Evolutionary conservation across 2,888 invertebrate genomes (phyloP).

Genomic region (Smittia sp.): DNA sequence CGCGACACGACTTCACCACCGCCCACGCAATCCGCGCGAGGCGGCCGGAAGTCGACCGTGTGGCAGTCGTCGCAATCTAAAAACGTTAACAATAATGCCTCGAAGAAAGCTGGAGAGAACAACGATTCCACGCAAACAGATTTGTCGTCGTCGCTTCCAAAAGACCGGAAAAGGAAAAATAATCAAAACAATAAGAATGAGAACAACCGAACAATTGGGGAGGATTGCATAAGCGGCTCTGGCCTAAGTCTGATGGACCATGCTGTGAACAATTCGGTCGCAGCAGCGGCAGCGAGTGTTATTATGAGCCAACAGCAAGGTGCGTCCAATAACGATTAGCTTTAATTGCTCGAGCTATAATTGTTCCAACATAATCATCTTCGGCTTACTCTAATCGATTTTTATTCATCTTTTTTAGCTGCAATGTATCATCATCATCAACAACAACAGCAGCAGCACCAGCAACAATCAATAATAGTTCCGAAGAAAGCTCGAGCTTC

Average conservation of each 20-base stretch:
- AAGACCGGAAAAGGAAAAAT: slow-evolving; percentile 44
- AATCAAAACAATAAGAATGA: slow-evolving; percentile 43
- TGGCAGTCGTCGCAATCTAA: slow-evolving; percentile 46
- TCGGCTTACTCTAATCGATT: no score
- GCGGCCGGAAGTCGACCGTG: slow-evolving; percentile 62
- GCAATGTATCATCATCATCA: slow-evolving; percentile 35
- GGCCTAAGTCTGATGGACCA: slow-evolving; percentile 27
- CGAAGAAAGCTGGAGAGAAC: slow-evolving; percentile 43
- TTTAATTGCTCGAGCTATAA: not conserved
- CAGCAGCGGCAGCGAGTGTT: slow-evolving; percentile 40
- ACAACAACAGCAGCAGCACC: slow-evolving; percentile 49
- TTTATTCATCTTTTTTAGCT: slow-evolving; percentile 9
- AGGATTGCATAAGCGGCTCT: slow-evolving; percentile 40
- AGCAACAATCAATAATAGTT: slow-evolving; percentile 44
- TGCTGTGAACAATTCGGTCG: slow-evolving; percentile 28
- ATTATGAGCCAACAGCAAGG: slow-evolving; percentile 44
- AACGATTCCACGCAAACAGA: not conserved
- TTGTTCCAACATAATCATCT: no score
- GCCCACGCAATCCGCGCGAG: slow-evolving; percentile 54
- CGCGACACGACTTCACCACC: slow-evolving; percentile 79
- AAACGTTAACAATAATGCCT: slow-evolving; percentile 55
- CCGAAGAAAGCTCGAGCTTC: slow-evolving; percentile 36
- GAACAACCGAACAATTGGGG: slow-evolving; percentile 44
- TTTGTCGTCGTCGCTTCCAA: slow-evolving; percentile 42
- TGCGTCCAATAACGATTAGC: not conserved